Evolutionary conservation across 2,888 invertebrate species (phyloP).

Genomic region (Apotomis betuletana): DNA sequence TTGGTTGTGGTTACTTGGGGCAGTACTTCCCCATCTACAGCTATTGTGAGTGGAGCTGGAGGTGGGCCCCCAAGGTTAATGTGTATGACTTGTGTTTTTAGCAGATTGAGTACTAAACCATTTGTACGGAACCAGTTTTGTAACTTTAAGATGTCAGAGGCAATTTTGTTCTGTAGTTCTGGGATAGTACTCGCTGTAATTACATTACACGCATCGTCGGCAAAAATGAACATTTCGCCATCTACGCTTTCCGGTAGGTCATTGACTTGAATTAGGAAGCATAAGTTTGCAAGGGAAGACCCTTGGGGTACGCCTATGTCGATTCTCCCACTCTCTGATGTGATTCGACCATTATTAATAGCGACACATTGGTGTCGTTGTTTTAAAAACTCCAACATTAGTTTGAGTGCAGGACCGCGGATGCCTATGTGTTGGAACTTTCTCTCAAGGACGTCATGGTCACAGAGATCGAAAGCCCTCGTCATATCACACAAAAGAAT

Average conservation of each 20-base stretch:
- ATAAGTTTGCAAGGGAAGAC: not conserved
- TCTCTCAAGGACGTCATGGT: too few species aligned
- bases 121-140: not conserved
- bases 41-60: not conserved
- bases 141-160: not conserved
- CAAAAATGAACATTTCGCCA: not conserved
- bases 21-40: not conserved
- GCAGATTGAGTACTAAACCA: not conserved
- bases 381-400: not conserved
- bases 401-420: not conserved
- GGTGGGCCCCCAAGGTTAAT: not conserved
- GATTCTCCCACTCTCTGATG: not conserved
- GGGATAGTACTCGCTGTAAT: not conserved
- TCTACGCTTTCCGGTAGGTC: not conserved
- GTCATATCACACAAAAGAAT: not conserved
- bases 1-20: not conserved
- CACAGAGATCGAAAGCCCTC: too few species aligned
- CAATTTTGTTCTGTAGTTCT: not conserved
- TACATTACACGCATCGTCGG: conserved; percentile 1
- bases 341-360: not conserved
- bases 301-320: conserved; percentile 1
- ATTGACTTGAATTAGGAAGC: not conserved
- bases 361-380: not conserved
- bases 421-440: not conserved
- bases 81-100: not conserved